Base-by-base conservation (phyloP, 23 tunicate species). In the Botrylloides violaceus region DNA sequence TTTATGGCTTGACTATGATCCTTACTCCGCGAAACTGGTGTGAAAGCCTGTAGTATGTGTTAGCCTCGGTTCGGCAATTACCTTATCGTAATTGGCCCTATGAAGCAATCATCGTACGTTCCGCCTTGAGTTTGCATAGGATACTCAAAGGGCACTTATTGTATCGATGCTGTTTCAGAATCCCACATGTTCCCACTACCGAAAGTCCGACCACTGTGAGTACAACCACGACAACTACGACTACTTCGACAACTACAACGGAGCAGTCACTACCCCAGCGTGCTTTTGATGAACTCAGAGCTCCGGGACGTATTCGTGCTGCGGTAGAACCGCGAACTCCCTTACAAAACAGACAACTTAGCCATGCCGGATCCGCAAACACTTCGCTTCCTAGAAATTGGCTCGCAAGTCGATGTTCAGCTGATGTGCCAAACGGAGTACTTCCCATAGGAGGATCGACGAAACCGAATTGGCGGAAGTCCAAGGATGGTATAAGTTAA, bases 351-450 rank as follows among this genome's bases (percentile, higher is more conserved):
- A 5, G 62, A 58, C 23, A 28, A 28, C 55, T 18, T 47, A 29
- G 29, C 26, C 62, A 29, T 4, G 29, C 62, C 23, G n/a, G 70
- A 29, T 63, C 70, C 32, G 70, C 35, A 31, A 27, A 27, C 9
- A 4, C 26, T 3, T 3, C 70, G 20, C 4, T 3, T 12, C 9
- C 70, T 9, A 34, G 35, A 4, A 9, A 63, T 29, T 63, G 70
- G 70, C 70, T 33, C 6, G 35, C 4, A 3, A 31, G 29, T 63
- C 32, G 70, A 31, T 85, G 94, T 33, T 48, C 2, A 9, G 37
- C 33, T 26, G 35, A n/a, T 4, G 56, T 77, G 1, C 80, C 81
- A 3, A 85, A 79, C 76, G 84, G 94, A 5, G 53, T 65, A 3
- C 36, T 57, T 9, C 71, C 81, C 6, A 21, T 5, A 5, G 84